Percentiles rank a stretch among this genome's conserved stretches.
Conservation (phyloP, 1,140 invertebrate genomes). For the Drosophila athabasca region DNA sequence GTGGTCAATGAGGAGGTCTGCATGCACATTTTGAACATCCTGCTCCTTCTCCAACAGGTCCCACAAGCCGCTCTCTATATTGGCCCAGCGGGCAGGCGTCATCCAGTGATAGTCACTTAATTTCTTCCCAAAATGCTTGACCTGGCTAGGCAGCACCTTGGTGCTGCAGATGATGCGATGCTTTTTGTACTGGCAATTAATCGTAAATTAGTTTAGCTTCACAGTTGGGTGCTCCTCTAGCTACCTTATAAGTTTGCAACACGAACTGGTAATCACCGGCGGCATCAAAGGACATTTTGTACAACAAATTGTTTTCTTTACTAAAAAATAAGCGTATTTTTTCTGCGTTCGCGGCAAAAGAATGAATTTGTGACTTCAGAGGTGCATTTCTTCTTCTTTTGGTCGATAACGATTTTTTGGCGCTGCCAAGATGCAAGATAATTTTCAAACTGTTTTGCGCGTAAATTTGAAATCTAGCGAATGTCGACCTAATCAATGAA, state of each 20-base stretch:
- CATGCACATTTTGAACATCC: constrained; percentile 30
- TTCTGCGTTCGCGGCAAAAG: not conserved
- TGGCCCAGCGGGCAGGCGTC: constrained; percentile 44
- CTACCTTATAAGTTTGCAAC: constrained; percentile 53
- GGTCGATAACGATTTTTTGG: not conserved
- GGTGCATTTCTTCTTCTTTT: not conserved
- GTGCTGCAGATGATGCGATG: constrained; percentile 38
- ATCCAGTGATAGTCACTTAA: constrained; percentile 57
- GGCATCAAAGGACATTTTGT: constrained; percentile 45
- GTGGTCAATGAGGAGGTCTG: constrained; percentile 47
- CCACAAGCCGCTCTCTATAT: constrained; percentile 38
- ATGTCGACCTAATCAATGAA: constrained; percentile 30
- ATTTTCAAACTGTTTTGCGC: not conserved
- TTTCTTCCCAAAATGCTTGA: constrained; percentile 27
- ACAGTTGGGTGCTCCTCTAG: not conserved
- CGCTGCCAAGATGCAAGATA: not conserved
- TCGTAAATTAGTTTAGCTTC: not conserved
- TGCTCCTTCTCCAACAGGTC: constrained; percentile 23
- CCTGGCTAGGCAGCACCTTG: constrained; percentile 52
- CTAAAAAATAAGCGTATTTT: not conserved
- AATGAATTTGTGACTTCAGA: constrained; percentile 1
- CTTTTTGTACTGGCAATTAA: constrained; percentile 37
- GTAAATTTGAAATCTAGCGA: constrained; percentile 15
- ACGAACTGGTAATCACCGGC: constrained; percentile 43
- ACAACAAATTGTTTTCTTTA: not conserved